A percentile compares a stretch with the other conserved stretches of the same genome.
phyloP scores from a whole-genome alignment of 2,113 vertebrate species.

The Herpetotheres cachinnans region DNA sequence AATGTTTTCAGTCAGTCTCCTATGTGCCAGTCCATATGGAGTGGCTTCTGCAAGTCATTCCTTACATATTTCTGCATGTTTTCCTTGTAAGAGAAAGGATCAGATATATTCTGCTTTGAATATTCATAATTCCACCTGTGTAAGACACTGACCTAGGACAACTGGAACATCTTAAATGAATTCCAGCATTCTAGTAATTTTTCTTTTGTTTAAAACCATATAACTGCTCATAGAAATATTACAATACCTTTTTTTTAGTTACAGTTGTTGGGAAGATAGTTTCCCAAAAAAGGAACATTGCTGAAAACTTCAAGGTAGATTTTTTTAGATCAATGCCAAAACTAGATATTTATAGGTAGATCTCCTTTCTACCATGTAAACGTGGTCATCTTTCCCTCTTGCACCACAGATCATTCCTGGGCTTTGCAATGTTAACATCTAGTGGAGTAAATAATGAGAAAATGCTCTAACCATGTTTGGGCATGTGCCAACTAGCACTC shows the following conservation, averaged over 20 bases:
- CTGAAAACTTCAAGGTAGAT: background rate
- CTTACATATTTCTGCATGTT: background rate
- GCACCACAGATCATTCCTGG: background rate
- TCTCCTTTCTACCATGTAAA: background rate
- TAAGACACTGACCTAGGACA: background rate
- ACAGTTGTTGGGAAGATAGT: background rate
- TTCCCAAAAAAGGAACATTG: background rate
- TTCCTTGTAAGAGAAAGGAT: background rate
- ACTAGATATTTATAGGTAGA: background rate
- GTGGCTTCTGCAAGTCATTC: background rate
- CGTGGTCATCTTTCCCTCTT: background rate
- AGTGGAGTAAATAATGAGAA: background rate
- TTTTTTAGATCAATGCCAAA: background rate
- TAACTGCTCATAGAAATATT: constrained; percentile 23
- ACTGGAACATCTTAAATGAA: constrained; percentile 38
- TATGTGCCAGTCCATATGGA: background rate
- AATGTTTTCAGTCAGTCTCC: background rate
- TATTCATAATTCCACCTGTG: constrained; percentile 28
- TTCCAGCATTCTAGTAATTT: background rate
- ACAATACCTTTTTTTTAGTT: background rate
- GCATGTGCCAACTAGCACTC: background rate
- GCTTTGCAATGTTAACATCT: fast-evolving
- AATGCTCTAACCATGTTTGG: background rate
- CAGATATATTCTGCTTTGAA: constrained; percentile 1
- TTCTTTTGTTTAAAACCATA: constrained; percentile 15